A percentile compares a stretch with the other conserved stretches of the same genome.
Conservation (phyloP, 2,113 vertebrate species). For the Dicerorhinus sumatrensis region DNA sequence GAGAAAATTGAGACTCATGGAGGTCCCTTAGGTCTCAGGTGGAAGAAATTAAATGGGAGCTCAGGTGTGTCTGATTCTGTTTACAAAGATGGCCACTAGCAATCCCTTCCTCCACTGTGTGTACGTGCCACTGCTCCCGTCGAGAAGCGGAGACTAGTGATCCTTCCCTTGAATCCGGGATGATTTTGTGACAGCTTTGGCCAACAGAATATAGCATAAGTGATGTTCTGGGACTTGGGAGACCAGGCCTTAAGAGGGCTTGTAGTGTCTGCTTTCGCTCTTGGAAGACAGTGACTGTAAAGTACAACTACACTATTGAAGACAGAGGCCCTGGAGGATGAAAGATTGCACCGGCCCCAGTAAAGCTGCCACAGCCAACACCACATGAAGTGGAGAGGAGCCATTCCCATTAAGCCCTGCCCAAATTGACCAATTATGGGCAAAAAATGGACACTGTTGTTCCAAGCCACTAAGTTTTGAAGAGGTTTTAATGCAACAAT, state of each 20-base stretch:
- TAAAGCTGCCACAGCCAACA: neutral
- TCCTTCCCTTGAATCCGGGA: neutral
- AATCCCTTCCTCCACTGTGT: neutral
- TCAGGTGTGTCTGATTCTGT: neutral
- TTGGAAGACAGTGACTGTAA: neutral
- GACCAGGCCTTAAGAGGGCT: neutral
- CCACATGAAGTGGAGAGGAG: neutral
- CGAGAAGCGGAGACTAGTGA: neutral
- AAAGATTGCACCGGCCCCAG: neutral
- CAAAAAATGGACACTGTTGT: neutral
- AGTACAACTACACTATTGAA: neutral
- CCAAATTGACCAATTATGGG: neutral
- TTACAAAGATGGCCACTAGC: neutral
- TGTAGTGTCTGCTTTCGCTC: neutral
- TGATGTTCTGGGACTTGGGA: neutral
- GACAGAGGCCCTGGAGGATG: neutral
- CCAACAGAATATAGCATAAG: neutral
- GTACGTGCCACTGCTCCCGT: neutral
- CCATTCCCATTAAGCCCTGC: neutral
- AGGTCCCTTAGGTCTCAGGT: neutral
- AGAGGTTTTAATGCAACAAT: neutral
- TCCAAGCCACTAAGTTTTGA: neutral
- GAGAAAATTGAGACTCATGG: neutral
- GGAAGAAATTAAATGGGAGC: neutral
- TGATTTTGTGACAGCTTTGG: neutral